A percentile compares a stretch with the other conserved stretches of the same genome.
Evolutionary conservation across 2,113 vertebrate species (phyloP).

Genomic region (Nansenia antarctica): DNA sequence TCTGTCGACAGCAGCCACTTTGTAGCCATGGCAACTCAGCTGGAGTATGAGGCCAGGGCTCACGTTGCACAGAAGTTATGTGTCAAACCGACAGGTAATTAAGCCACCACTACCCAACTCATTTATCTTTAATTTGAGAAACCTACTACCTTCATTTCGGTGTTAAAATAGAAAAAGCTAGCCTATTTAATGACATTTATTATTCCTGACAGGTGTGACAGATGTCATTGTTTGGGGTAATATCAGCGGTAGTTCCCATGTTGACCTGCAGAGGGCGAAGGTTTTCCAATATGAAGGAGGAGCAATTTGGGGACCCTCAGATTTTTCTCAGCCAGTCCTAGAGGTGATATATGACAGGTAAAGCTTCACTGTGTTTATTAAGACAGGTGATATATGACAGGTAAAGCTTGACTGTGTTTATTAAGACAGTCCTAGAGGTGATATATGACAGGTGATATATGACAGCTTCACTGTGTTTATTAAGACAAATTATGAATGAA

Average conservation of each 20-base stretch:
- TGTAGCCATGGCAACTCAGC: slow-evolving; percentile 72
- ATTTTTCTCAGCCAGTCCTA: slow-evolving; percentile 71
- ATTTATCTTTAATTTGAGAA: neutral
- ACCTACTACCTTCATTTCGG: neutral
- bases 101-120: neutral
- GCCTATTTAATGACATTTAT: neutral
- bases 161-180: neutral
- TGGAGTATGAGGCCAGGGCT: slow-evolving; percentile 82
- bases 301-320: slow-evolving; percentile 80
- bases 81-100: slow-evolving; percentile 75
- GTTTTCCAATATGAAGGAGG: slow-evolving; percentile 78
- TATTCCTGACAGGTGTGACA: slow-evolving; percentile 77
- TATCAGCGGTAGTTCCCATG: slow-evolving; percentile 79
- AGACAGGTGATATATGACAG: too few species aligned
- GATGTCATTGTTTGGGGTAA: slow-evolving; percentile 93
- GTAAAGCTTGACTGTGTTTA: too few species aligned
- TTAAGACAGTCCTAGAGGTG: slow-evolving; percentile 67
- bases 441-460: slow-evolving; percentile 81
- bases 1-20: slow-evolving; percentile 75
- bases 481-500: too few species aligned
- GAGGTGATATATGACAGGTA: slow-evolving; percentile 83
- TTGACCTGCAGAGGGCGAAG: slow-evolving; percentile 85
- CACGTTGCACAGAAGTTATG: slow-evolving; percentile 79
- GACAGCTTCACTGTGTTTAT: too few species aligned
- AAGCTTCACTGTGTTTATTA: neutral